phyloP scores from a whole-genome alignment of 2,888 invertebrate species.

The Merodon equestris region DNA sequence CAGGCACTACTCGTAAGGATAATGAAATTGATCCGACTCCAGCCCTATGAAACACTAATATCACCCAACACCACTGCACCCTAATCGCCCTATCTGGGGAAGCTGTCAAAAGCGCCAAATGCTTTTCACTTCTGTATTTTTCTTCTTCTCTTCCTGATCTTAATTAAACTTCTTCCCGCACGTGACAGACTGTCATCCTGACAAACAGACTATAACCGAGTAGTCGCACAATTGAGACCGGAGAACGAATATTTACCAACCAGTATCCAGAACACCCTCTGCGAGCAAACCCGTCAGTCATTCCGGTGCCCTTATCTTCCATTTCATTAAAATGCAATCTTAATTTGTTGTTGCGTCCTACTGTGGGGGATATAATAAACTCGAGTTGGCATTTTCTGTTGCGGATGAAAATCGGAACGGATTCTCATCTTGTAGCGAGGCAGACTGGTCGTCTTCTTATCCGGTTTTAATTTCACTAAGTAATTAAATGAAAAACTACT shows the following conservation, averaged over 20 bases:
- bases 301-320: constrained; percentile 49
- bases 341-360: constrained; percentile 58
- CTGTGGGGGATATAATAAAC: not conserved
- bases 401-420: constrained; percentile 22
- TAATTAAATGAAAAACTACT: constrained; percentile 65
- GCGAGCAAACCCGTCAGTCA: constrained; percentile 40
- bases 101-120: constrained; percentile 31
- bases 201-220: constrained; percentile 14
- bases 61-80: not conserved
- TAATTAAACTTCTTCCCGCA: constrained; percentile 62
- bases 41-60: not conserved
- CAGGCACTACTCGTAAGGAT: constrained; percentile 39
- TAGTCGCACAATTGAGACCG: no score
- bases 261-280: constrained; percentile 12
- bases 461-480: constrained; percentile 33
- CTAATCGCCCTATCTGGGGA: not conserved
- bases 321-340: constrained; percentile 67
- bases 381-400: not conserved
- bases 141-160: constrained; percentile 30
- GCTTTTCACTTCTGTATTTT: constrained; percentile 19
- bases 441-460: constrained; percentile 15
- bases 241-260: constrained; percentile 27
- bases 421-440: constrained; percentile 7
- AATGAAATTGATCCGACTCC: constrained; percentile 59
- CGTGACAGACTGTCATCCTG: constrained; percentile 54